Evolutionary conservation across 2,797 vertebrate genomes (phyloP).

Genomic region (Cyclura pinguis): DNA sequence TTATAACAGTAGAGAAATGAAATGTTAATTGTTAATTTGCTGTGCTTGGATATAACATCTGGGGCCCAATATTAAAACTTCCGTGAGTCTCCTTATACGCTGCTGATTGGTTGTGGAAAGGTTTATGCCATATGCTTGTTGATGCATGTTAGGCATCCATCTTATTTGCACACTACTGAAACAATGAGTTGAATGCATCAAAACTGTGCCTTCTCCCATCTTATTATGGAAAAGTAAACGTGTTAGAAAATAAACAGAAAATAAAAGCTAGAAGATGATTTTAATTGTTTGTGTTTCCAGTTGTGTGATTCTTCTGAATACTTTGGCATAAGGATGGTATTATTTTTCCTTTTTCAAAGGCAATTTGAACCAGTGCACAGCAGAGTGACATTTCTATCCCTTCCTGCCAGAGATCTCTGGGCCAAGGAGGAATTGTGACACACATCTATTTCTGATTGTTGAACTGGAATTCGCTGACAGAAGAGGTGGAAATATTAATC

Average conservation of each 20-base stretch:
- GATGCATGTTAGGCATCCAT: fast-evolving
- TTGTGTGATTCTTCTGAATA: neutral
- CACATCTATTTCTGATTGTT: too few species aligned
- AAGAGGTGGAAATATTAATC: too few species aligned
- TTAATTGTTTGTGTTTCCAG: neutral
- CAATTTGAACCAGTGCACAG: too few species aligned
- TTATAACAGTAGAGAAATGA: neutral
- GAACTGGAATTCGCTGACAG: too few species aligned
- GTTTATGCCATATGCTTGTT: fast-evolving
- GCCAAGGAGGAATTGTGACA: too few species aligned
- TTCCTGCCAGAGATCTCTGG: too few species aligned
- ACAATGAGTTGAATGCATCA: neutral
- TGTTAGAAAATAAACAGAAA: neutral
- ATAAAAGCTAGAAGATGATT: neutral
- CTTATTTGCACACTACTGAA: conserved; percentile 5
- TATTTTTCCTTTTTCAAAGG: neutral
- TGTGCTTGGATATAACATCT: neutral
- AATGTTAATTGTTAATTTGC: conserved; percentile 30
- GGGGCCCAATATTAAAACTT: neutral
- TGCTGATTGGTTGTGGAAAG: neutral
- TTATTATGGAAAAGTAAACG: neutral
- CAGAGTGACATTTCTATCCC: too few species aligned
- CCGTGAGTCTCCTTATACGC: neutral
- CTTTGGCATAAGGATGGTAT: neutral
- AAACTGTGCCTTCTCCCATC: neutral